Evolutionary conservation across 2,113 vertebrate species (phyloP).

Genomic region (Suricata suricatta): DNA sequence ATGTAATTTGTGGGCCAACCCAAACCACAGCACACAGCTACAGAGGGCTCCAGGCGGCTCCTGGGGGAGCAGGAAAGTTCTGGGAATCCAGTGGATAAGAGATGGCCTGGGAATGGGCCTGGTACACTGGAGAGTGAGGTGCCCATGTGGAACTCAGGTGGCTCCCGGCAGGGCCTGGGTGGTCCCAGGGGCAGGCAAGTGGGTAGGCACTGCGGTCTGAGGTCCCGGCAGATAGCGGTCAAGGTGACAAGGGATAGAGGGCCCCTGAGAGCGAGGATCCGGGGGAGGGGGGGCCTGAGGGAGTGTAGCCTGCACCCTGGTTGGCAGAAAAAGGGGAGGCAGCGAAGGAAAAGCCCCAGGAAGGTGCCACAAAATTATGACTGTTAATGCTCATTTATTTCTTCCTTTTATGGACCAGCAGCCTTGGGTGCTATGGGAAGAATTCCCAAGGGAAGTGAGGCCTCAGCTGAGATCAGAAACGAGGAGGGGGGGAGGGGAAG

Average conservation of each 20-base stretch:
- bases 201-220: not conserved
- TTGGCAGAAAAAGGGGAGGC: not conserved
- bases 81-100: no score
- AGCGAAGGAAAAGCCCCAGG: not conserved
- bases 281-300: not conserved
- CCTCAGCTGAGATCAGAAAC: not conserved
- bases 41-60: not conserved
- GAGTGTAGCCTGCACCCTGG: not conserved
- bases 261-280: not conserved
- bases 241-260: not conserved
- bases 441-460: not conserved
- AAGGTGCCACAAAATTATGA: not conserved
- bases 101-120: not conserved
- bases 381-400: no score
- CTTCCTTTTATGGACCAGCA: not conserved
- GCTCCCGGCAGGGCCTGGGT: not conserved
- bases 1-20: not conserved
- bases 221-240: not conserved
- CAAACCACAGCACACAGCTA: not conserved
- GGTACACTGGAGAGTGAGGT: no score
- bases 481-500: not conserved
- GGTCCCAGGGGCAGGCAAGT: not conserved
- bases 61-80: not conserved
- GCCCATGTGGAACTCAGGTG: fast-evolving
- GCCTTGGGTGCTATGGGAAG: not conserved